Evolutionary conservation across 1,140 invertebrate species (phyloP).

Genomic region (Megalopta genalis): DNA sequence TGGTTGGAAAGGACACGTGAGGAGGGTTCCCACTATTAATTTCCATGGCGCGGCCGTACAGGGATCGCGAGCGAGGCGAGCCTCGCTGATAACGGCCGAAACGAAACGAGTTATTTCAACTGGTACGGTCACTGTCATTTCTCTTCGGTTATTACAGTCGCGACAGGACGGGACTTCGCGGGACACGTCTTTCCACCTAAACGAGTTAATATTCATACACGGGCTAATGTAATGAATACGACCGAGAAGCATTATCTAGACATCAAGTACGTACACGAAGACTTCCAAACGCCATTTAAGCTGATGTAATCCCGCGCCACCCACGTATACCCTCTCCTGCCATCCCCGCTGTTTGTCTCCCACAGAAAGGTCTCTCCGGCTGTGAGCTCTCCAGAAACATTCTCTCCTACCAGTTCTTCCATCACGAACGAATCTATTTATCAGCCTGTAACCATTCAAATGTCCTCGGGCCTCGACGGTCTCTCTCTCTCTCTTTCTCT

Average conservation of each 20-base stretch:
- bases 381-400: background rate
- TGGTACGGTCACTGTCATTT: slow-evolving; percentile 2
- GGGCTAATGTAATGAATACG: slow-evolving; percentile 31
- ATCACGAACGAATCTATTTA: background rate
- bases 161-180: slow-evolving; percentile 13
- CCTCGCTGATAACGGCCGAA: background rate
- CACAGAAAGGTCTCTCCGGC: background rate
- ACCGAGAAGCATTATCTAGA: slow-evolving; percentile 35
- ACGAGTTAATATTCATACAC: slow-evolving; percentile 47
- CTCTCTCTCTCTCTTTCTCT: background rate
- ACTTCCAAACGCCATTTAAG: slow-evolving; percentile 30
- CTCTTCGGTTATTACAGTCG: slow-evolving; percentile 4
- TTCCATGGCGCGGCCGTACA: background rate
- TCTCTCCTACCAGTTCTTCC: background rate
- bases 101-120: background rate
- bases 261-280: slow-evolving; percentile 22
- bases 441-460: background rate
- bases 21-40: background rate
- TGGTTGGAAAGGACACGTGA: background rate
- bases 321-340: slow-evolving; percentile 1
- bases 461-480: background rate
- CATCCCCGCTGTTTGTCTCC: slow-evolving; percentile 7
- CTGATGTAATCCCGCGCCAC: slow-evolving; percentile 36
- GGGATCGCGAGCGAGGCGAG: background rate
- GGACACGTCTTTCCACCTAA: slow-evolving; percentile 26